Percentiles rank a stretch among this genome's conserved stretches.
Conservation (phyloP, 2,797 vertebrate genomes). For the Typhlichthys subterraneus region DNA sequence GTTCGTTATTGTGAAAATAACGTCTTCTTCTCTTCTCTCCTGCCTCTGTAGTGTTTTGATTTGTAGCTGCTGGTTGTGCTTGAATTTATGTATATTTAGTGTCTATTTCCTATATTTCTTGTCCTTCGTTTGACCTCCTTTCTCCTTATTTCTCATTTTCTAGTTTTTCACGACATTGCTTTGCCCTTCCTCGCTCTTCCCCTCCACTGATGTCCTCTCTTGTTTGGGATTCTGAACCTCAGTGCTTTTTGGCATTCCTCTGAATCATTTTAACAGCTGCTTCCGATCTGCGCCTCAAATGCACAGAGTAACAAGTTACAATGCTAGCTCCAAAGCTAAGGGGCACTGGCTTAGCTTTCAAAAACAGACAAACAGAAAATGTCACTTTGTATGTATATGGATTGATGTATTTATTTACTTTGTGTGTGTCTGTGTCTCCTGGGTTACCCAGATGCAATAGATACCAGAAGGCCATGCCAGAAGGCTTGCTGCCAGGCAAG, state of each 20-base stretch:
- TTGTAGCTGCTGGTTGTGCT: background rate
- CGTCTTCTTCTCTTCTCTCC: background rate
- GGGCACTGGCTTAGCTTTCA: too few species aligned
- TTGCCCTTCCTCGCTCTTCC: slow-evolving; percentile 13
- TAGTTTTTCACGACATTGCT: slow-evolving; percentile 3
- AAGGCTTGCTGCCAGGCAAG: slow-evolving; percentile 58
- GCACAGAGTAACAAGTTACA: too few species aligned
- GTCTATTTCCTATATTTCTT: background rate
- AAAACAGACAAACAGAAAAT: too few species aligned
- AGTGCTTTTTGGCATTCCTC: too few species aligned
- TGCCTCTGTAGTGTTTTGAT: too few species aligned
- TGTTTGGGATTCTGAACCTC: slow-evolving; percentile 20
- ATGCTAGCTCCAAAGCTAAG: too few species aligned
- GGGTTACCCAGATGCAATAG: slow-evolving; percentile 59
- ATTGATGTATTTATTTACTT: background rate
- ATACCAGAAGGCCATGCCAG: slow-evolving; percentile 57
- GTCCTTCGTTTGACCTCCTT: background rate
- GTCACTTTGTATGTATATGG: too few species aligned
- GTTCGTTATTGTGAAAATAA: background rate
- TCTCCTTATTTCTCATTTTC: slow-evolving; percentile 10
- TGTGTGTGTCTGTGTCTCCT: slow-evolving; percentile 21
- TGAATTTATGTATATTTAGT: background rate
- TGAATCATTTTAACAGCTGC: background rate
- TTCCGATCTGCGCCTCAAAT: background rate
- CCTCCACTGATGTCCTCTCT: slow-evolving; percentile 12